Evolutionary conservation across 2,888 invertebrate genomes (phyloP), one percentile per base, ranked within the genome.

Genomic region (Aethes cnicana): DNA sequence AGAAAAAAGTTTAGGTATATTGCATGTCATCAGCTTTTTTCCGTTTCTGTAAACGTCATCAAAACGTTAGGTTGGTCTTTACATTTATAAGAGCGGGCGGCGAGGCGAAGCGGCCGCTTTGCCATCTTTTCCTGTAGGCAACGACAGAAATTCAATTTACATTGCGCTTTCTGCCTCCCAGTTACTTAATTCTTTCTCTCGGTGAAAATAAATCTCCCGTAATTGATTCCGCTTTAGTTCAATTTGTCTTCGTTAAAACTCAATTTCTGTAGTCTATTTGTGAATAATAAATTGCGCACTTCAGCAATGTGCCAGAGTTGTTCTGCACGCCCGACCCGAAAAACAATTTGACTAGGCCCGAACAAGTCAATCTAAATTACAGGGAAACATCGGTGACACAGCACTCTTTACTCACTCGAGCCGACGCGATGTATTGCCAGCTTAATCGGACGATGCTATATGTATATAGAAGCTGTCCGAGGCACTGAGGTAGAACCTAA

Each of bases 211-310:
- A 87, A 84, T 84, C 86, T 84, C 73, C 77, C 78, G 77, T 86
- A 88, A 88, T 86, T 87, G 86, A 85, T 86, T 87, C 81, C 75
- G 84, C 81, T 86, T 84, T 82, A 84, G 82, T 87, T 84, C 84
- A 85, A 86, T 87, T 85, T 86, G 85, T 86, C 86, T 86, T 87
- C 84, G 85, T 87, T 86, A 86, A 86, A 87, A 84, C 84, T 79
- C 86, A 84, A 87, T 87, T 84, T 84, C 81, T 80, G 72, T 76
- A 82, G 84, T 84, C 83, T 84, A 84, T 85, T 84, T 85, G 84
- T 82, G 82, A 84, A 84, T 85, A 84, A 86, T 84, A 86, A 86
- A 86, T 85, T 81, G 78, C 74, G 77, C 73, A 76, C 79, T 81
- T 78, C 75, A 76, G 69, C 75, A 70, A 72, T 80, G 77, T 75